phyloP scores from a whole-genome alignment of 2,113 vertebrate genomes.

The Hippolais icterina region DNA sequence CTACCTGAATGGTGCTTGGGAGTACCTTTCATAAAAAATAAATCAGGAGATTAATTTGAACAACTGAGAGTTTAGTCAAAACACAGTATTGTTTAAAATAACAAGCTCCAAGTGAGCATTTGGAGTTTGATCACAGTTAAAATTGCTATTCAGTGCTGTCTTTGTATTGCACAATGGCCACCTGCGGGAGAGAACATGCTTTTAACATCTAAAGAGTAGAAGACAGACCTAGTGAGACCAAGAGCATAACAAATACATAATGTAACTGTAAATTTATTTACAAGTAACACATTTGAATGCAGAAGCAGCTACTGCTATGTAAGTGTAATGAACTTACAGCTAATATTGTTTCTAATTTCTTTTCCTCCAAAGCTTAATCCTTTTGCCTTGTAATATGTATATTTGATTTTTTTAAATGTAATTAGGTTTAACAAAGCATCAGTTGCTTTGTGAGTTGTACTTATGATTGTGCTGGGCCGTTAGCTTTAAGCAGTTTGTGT shows the following conservation, averaged over 20 bases:
- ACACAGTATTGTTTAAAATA: not conserved
- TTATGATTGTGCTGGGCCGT: not conserved
- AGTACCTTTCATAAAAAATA: not conserved
- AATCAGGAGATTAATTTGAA: not conserved
- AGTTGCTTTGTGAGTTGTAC: not conserved
- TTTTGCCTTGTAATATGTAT: slow-evolving; percentile 55
- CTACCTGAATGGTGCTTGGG: not conserved
- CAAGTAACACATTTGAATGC: not conserved
- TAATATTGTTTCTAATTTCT: slow-evolving; percentile 21
- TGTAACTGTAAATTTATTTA: slow-evolving; percentile 25
- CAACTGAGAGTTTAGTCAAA: not conserved
- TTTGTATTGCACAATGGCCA: not conserved
- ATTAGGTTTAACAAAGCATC: slow-evolving; percentile 59
- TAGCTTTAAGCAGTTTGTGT: slow-evolving; percentile 58
- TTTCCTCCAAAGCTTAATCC: slow-evolving; percentile 53
- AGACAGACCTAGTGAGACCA: not conserved
- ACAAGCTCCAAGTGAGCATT: not conserved
- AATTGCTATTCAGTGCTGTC: not conserved
- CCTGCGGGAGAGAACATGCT: not conserved
- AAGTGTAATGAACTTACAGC: not conserved
- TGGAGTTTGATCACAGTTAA: not conserved
- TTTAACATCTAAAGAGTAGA: not conserved
- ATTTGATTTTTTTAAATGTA: slow-evolving; percentile 24
- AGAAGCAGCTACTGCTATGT: slow-evolving; percentile 28
- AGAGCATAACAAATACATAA: slow-evolving; percentile 3